Conservation (phyloP, 2,113 vertebrate species). For the Lasiurus cinereus region DNA sequence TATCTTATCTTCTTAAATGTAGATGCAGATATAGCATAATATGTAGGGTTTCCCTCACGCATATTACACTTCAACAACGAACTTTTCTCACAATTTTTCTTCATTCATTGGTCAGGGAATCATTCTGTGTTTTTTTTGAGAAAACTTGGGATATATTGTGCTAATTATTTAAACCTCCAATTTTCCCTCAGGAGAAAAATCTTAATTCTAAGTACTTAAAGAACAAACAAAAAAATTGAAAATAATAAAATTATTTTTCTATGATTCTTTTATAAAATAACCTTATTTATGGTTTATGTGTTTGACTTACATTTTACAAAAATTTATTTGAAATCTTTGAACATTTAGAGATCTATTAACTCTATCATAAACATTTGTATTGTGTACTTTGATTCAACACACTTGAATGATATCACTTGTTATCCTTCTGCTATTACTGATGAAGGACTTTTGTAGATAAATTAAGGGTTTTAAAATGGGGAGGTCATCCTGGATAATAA, state of each 20-base stretch:
- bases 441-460: not conserved
- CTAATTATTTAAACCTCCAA: not conserved
- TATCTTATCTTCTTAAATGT: not conserved
- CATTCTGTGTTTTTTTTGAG: not conserved
- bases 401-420: not conserved
- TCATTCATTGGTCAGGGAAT: not conserved
- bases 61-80: not conserved
- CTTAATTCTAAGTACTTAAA: not conserved
- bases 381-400: not conserved
- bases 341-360: not conserved
- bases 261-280: not conserved
- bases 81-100: not conserved
- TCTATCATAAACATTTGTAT: not conserved
- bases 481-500: not conserved
- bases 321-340: not conserved
- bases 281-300: not conserved
- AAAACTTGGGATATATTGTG: not conserved
- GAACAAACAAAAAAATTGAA: not conserved
- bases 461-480: not conserved
- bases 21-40: not conserved
- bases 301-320: not conserved
- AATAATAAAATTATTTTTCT: conserved; percentile 3
- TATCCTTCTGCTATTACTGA: not conserved
- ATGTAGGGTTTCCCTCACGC: not conserved
- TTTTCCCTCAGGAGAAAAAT: not conserved